Evolutionary conservation across 2,113 vertebrate species (phyloP).

Genomic region (Columba janthina): DNA sequence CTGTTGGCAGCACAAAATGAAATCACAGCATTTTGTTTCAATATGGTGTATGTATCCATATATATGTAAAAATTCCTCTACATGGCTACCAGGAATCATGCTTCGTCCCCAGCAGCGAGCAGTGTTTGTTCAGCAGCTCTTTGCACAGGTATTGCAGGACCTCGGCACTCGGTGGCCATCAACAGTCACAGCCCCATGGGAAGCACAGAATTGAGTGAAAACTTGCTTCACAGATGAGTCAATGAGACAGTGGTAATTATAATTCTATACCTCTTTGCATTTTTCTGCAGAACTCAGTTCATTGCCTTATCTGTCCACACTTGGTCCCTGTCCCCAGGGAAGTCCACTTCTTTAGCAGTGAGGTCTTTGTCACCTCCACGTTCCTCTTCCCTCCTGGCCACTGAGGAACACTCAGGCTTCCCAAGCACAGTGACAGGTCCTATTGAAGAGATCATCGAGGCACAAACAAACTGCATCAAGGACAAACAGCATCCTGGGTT

Average conservation of each 20-base stretch:
- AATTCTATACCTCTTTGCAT: neutral
- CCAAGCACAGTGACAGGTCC: neutral
- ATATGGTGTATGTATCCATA: neutral
- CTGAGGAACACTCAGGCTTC: neutral
- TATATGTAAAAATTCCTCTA: neutral
- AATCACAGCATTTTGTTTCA: neutral
- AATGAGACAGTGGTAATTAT: neutral
- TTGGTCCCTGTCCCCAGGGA: neutral
- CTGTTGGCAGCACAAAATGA: neutral
- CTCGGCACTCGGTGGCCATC: neutral
- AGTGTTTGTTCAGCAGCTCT: neutral
- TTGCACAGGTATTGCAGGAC: neutral
- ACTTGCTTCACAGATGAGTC: conserved; percentile 40
- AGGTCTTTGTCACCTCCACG: neutral
- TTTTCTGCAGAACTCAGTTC: neutral
- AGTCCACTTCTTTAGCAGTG: neutral
- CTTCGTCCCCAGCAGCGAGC: neutral
- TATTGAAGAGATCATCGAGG: neutral
- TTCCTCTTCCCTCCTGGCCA: neutral
- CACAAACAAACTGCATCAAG: neutral
- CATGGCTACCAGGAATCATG: rapidly evolving
- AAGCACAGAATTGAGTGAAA: neutral
- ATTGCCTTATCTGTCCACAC: neutral
- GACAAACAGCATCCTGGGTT: neutral
- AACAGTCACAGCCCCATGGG: neutral